phyloP scores from a whole-genome alignment of 2,797 vertebrate species.

The Xenops minutus region DNA sequence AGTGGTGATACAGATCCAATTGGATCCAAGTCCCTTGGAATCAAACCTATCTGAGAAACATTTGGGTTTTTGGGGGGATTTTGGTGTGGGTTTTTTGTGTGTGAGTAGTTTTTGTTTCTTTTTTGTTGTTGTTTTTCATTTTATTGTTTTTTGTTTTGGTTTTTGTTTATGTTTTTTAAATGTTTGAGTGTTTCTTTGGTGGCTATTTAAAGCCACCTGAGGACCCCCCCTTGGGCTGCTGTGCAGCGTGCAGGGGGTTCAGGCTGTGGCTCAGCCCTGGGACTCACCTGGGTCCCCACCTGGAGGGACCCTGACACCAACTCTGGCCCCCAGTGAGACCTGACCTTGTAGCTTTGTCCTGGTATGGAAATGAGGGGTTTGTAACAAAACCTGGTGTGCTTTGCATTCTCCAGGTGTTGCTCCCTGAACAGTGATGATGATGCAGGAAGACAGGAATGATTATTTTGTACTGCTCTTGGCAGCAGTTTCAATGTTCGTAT shows the following conservation, averaged over 20 bases:
- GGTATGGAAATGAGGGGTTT: not conserved
- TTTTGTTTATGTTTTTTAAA: not conserved
- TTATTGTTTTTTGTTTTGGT: not conserved
- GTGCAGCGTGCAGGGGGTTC: rapidly evolving
- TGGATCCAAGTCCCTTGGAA: not conserved
- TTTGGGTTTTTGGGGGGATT: rapidly evolving
- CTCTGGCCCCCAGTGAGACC: rapidly evolving
- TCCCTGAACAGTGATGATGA: not conserved
- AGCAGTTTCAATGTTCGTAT: slow-evolving; percentile 6
- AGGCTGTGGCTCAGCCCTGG: not conserved
- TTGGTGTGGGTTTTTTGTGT: not conserved
- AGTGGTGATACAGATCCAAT: no score
- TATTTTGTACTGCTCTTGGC: not conserved
- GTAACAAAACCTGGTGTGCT: not conserved
- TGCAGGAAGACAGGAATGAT: not conserved
- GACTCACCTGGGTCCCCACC: not conserved
- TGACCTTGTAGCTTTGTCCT: not conserved
- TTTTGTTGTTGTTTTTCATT: no score
- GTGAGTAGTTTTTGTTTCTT: no score
- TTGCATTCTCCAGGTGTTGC: not conserved
- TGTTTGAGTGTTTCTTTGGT: not conserved
- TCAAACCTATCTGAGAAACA: not conserved
- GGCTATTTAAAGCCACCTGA: rapidly evolving
- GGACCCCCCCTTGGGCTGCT: not conserved
- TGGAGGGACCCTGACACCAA: not conserved